phyloP scores from a whole-genome alignment of 2,113 vertebrate genomes.

The Phylloscopus trochiloides region DNA sequence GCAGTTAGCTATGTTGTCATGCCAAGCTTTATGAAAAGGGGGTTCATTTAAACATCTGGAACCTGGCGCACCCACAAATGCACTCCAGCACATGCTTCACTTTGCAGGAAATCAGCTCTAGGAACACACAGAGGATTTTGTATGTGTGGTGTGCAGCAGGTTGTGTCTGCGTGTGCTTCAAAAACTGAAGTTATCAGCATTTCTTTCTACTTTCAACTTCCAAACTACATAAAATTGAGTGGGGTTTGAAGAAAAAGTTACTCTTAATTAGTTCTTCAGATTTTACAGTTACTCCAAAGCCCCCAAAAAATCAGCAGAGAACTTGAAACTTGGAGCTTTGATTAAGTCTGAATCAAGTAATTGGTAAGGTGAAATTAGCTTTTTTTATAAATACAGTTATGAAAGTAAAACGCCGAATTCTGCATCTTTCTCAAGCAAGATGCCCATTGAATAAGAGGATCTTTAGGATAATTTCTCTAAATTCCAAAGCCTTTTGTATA shows the following conservation, averaged over 20 bases:
- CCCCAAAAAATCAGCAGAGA: background rate
- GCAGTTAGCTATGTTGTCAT: background rate
- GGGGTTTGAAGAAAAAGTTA: background rate
- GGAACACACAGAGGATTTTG: background rate
- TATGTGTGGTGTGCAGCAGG: background rate
- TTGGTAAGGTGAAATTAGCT: background rate
- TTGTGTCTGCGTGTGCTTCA: background rate
- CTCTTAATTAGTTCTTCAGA: background rate
- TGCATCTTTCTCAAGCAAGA: background rate
- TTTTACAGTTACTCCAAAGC: background rate
- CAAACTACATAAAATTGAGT: background rate
- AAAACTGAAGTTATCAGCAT: background rate
- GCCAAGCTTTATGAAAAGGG: slow-evolving; percentile 51
- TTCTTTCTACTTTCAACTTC: background rate
- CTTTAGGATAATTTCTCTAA: background rate
- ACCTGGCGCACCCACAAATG: background rate
- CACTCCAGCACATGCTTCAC: background rate
- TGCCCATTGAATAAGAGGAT: background rate
- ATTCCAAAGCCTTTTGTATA: background rate
- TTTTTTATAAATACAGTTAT: background rate
- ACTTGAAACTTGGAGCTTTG: background rate
- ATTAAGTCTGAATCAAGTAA: background rate
- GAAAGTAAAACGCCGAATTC: background rate
- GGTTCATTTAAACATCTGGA: slow-evolving; percentile 47
- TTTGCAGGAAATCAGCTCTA: background rate